Percentiles rank a stretch among this genome's conserved stretches.
Evolutionary conservation across 2,797 vertebrate genomes (phyloP).

Genomic region (Spinibarbus caldwelli): DNA sequence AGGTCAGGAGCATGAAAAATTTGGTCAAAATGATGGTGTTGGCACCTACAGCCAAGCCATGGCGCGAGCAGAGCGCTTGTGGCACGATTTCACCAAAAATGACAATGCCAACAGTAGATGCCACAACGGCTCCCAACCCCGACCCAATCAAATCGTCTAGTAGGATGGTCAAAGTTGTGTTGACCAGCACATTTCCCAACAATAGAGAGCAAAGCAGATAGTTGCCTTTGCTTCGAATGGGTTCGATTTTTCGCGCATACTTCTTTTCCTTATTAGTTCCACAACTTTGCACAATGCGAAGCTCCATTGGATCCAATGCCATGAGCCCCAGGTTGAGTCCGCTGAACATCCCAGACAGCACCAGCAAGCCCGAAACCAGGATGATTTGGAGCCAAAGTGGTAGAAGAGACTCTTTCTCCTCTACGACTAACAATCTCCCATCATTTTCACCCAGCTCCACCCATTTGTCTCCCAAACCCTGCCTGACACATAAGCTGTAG

Average conservation of each 20-base stretch:
- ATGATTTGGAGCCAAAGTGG: slow-evolving; percentile 91
- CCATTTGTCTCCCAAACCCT: slow-evolving; percentile 76
- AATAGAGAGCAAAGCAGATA: slow-evolving; percentile 93
- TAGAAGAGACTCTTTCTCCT: slow-evolving; percentile 83
- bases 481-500: slow-evolving; percentile 86
- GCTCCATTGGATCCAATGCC: slow-evolving; percentile 97
- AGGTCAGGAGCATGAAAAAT: slow-evolving; percentile 94
- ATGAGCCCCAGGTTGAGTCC: slow-evolving; percentile 95
- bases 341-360: slow-evolving; percentile 94
- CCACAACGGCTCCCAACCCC: slow-evolving; percentile 87
- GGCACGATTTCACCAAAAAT: slow-evolving; percentile 97
- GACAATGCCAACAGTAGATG: slow-evolving; percentile 92
- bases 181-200: slow-evolving; percentile 94
- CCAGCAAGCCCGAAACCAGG: slow-evolving; percentile 79
- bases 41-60: slow-evolving; percentile 93
- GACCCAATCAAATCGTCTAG: slow-evolving; percentile 93
- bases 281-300: slow-evolving; percentile 96
- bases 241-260: slow-evolving; percentile 89
- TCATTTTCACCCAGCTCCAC: slow-evolving; percentile 77
- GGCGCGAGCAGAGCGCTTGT: slow-evolving; percentile 93
- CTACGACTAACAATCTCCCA: slow-evolving; percentile 82
- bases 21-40: slow-evolving; percentile 92
- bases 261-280: slow-evolving; percentile 90
- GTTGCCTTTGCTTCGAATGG: slow-evolving; percentile 93
- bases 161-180: slow-evolving; percentile 96